phyloP scores from a whole-genome alignment of 92 coral and sea anemone species.

The Epizoanthus illoricatus region DNA sequence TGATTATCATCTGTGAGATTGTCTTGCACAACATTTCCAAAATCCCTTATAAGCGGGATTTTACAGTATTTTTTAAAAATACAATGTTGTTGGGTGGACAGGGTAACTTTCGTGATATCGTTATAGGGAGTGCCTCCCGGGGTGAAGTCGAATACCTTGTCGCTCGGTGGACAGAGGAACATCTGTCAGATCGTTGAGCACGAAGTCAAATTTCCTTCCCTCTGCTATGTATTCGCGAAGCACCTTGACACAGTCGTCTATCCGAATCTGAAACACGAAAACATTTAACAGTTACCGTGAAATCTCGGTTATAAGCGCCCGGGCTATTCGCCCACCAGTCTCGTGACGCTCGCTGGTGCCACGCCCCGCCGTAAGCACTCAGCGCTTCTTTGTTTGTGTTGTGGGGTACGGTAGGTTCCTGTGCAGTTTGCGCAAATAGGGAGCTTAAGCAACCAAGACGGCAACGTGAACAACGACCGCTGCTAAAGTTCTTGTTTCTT shows the following conservation, averaged over 20 bases:
- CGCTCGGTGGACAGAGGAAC: slow-evolving; percentile 45
- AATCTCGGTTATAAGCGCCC: not conserved
- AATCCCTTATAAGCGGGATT: too few species aligned
- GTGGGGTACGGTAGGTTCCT: too few species aligned
- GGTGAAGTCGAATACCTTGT: slow-evolving; percentile 38
- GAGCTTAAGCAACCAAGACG: too few species aligned
- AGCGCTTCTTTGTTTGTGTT: too few species aligned
- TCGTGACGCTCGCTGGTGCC: too few species aligned
- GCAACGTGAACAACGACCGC: too few species aligned
- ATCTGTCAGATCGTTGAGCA: slow-evolving; percentile 72
- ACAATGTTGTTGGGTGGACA: slow-evolving; percentile 47
- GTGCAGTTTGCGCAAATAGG: too few species aligned
- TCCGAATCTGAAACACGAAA: slow-evolving; percentile 44
- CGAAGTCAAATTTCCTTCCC: slow-evolving; percentile 62
- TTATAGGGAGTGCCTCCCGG: not conserved
- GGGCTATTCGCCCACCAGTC: too few species aligned
- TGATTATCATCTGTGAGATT: too few species aligned
- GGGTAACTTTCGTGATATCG: slow-evolving; percentile 18
- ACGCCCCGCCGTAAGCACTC: too few species aligned
- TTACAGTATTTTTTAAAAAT: not conserved
- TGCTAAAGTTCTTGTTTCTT: too few species aligned
- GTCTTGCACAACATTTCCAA: too few species aligned
- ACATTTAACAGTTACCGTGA: not conserved
- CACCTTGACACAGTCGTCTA: slow-evolving; percentile 59
- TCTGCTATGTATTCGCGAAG: slow-evolving; percentile 51